Percentiles rank a stretch among this genome's conserved stretches.
Conservation (phyloP, 2,888 invertebrate species). For the Athalia cordata region DNA sequence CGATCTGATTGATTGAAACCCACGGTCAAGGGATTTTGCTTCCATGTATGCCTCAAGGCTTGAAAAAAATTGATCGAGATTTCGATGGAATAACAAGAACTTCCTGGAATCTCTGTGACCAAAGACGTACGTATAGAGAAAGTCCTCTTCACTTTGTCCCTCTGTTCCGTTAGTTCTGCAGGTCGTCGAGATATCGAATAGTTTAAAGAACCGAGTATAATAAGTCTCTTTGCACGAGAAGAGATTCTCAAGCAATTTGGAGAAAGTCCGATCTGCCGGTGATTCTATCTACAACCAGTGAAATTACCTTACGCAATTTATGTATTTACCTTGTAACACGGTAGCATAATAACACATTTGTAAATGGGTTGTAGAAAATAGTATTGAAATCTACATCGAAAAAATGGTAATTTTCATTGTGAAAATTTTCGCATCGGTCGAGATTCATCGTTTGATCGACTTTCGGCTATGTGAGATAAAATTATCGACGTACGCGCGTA, state of each 20-base stretch:
- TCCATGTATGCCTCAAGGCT: neutral
- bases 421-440: neutral
- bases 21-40: constrained; percentile 18
- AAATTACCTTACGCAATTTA: constrained; percentile 36
- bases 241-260: constrained; percentile 63
- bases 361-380: constrained; percentile 18
- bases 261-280: constrained; percentile 61
- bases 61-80: constrained; percentile 20
- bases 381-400: neutral
- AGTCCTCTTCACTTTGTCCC: constrained; percentile 54
- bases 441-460: neutral
- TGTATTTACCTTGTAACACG: neutral
- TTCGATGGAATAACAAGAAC: constrained; percentile 47
- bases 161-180: neutral
- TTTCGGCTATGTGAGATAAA: neutral
- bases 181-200: constrained; percentile 14
- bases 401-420: constrained; percentile 4
- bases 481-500: neutral
- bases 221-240: constrained; percentile 42
- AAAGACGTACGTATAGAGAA: constrained; percentile 59
- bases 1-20: constrained; percentile 8
- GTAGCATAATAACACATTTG: constrained; percentile 1
- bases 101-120: constrained; percentile 56
- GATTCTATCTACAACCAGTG: neutral
- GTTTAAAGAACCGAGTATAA: constrained; percentile 12